Evolutionary conservation across 2,113 vertebrate species (phyloP).

Genomic region (Microtus richardsoni): DNA sequence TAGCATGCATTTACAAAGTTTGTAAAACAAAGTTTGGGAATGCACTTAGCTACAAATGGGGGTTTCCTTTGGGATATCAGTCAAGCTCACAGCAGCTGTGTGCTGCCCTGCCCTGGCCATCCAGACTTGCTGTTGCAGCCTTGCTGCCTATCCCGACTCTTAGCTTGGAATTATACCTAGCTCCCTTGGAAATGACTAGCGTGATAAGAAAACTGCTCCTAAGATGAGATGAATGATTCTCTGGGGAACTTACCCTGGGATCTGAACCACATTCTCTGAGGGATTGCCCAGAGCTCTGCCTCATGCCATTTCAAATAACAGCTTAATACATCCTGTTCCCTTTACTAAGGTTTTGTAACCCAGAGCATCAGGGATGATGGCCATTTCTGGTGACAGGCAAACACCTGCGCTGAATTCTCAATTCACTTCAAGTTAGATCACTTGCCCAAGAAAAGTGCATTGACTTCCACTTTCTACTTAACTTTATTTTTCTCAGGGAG

Average conservation of each 20-base stretch:
- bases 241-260: not conserved
- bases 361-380: constrained; percentile 53
- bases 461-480: constrained; percentile 63
- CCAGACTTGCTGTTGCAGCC: not conserved
- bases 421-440: constrained; percentile 70
- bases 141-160: not conserved
- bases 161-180: constrained; percentile 14
- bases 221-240: not conserved
- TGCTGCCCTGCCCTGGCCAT: not conserved
- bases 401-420: constrained; percentile 71
- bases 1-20: not conserved
- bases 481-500: constrained; percentile 46
- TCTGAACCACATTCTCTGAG: constrained; percentile 45
- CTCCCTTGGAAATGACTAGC: constrained; percentile 40
- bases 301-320: constrained; percentile 71
- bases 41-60: not conserved
- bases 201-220: not conserved
- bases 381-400: constrained; percentile 75
- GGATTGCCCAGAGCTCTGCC: not conserved
- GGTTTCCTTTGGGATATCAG: not conserved
- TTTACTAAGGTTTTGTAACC: constrained; percentile 48
- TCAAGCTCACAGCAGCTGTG: accelerated
- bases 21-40: not conserved
- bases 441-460: constrained; percentile 51
- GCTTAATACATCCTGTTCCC: constrained; percentile 67